Conservation (phyloP, 2,797 vertebrate genomes). For the Megalops cyprinoides region DNA sequence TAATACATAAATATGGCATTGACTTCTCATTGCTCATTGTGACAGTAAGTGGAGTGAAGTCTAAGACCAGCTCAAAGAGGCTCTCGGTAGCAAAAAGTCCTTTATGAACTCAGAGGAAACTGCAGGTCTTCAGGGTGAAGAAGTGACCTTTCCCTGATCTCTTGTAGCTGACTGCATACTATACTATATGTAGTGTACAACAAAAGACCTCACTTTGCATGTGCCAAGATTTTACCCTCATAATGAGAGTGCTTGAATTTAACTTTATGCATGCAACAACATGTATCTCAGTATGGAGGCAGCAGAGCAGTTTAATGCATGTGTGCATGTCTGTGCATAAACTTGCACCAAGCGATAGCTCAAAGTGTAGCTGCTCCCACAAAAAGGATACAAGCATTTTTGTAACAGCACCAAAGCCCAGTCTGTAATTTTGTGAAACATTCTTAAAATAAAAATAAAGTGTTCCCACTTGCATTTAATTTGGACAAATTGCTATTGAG, state of each 20-base stretch:
- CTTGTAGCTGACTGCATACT: neutral
- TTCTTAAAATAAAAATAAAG: slow-evolving; percentile 53
- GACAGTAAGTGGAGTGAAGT: no score
- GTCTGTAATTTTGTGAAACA: slow-evolving; percentile 52
- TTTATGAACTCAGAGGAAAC: neutral
- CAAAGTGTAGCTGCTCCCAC: slow-evolving; percentile 17
- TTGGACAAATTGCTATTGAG: slow-evolving; percentile 44
- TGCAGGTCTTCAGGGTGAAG: neutral
- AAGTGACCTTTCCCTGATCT: neutral
- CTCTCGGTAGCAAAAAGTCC: no score
- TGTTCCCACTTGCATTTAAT: slow-evolving; percentile 44
- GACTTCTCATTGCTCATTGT: no score
- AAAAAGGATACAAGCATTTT: slow-evolving; percentile 33
- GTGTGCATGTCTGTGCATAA: neutral
- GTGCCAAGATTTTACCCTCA: no score
- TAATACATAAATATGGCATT: no score
- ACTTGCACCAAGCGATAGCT: slow-evolving; percentile 22
- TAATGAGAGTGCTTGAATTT: no score
- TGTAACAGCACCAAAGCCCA: slow-evolving; percentile 32
- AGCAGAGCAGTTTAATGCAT: no score
- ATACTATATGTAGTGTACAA: neutral
- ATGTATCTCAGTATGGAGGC: no score
- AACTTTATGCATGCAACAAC: no score
- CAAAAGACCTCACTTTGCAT: no score
- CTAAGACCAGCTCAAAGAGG: no score